Evolutionary conservation across 2,797 vertebrate genomes (phyloP), one percentile per base, ranked within the genome.

Genomic region (Leptoclinus maculatus): DNA sequence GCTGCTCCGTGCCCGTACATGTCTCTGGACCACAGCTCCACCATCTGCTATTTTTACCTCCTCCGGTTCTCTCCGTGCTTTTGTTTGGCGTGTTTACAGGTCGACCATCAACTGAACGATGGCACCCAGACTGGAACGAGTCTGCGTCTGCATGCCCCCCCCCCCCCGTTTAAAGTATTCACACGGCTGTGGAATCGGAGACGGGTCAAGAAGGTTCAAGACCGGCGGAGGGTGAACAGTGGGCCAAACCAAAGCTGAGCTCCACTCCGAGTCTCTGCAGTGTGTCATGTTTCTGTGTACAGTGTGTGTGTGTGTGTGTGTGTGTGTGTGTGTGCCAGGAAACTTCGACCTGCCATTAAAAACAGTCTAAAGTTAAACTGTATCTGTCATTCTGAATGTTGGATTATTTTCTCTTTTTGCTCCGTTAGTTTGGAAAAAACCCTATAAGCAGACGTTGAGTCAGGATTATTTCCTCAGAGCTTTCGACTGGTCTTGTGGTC

Each of bases 141-240:
- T 27, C 39, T 0, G 54, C 69, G 49, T 49, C 32, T 4, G 23
- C 14, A 3, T 6, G 2, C 21, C 56, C 8, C 41, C 21, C 41
- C 14, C 43, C 63, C 78, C 64, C 63, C 60, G 16, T 66, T 84
- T 83, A 57, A 94, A 87, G 86, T 86, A 91, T 91, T 88, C 81
- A 91, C 92, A 92, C 58, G 39, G 69, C 69, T 53, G 62, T 81
- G 88, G 87, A 92, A 92, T 78, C 72, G 1, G 84, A 93, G 82
- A 66, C 5, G 43, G 34, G 45, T 68, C 77, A 43, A 64, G 62
- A 63, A 11, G 13, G 60, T 78, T 64, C 51, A 7, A 9, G 67
- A 51, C 45, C 0, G 14, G 64, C 9, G 16, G 19, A 43, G 3
- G 78, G 67, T 77, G 64, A 79, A 54, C 53, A 11, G 5, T 3